Percentiles rank a stretch among this genome's conserved stretches.
phyloP scores from a whole-genome alignment of 2,888 invertebrate species.

The Homarus gammarus region DNA sequence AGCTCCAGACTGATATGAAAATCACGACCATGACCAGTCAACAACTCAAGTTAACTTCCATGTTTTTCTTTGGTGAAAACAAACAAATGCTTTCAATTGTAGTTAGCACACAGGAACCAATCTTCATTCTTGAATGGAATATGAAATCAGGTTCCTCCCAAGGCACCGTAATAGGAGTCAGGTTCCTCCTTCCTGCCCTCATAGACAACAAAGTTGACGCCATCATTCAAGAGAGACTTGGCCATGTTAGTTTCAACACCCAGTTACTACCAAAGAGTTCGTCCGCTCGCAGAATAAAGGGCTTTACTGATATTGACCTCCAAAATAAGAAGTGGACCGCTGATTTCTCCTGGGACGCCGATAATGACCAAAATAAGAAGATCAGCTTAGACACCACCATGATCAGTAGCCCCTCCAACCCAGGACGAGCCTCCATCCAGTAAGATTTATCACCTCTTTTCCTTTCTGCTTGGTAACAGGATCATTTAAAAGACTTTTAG shows the following conservation, averaged over 20 bases:
- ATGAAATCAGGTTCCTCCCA: constrained; percentile 8
- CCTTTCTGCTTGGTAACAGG: not conserved
- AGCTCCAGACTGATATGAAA: constrained; percentile 16
- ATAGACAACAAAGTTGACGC: constrained; percentile 15
- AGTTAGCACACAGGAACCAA: not conserved
- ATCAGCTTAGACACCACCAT: not conserved
- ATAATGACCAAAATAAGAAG: constrained; percentile 37
- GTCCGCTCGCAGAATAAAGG: constrained; percentile 41
- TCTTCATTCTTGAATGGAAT: not conserved
- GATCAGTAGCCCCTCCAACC: not conserved
- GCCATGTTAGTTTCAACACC: constrained; percentile 30
- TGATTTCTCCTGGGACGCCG: constrained; percentile 53
- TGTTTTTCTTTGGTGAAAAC: not conserved
- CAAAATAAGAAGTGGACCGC: not conserved
- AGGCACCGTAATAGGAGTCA: not conserved
- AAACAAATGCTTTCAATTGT: not conserved
- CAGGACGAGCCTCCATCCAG: not conserved
- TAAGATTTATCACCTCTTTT: constrained; percentile 31
- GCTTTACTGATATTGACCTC: constrained; percentile 39
- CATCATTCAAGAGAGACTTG: not conserved
- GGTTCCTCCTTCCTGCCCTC: not conserved
- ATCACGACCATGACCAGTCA: constrained; percentile 1
- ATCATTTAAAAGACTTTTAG: no score
- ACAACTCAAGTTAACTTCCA: not conserved
- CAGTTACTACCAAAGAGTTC: constrained; percentile 17